Evolutionary conservation across 2,888 invertebrate genomes (phyloP).

Genomic region (Lasioglossum calceatum): DNA sequence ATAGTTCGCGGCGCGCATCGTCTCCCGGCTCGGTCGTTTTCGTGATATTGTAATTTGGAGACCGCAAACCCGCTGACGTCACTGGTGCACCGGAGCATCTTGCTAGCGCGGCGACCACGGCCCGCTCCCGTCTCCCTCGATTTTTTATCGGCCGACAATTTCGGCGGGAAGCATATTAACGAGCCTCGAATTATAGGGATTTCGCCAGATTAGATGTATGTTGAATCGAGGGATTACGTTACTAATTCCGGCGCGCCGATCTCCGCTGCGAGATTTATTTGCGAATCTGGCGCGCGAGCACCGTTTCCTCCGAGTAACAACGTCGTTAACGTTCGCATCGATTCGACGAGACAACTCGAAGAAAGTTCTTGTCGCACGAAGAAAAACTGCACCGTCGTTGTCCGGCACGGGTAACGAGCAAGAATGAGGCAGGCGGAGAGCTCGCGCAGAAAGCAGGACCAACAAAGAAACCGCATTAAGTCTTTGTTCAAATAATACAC

Average conservation of each 20-base stretch:
- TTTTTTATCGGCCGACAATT: constrained; percentile 56
- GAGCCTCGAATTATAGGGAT: constrained; percentile 76
- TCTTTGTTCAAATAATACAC: constrained; percentile 59
- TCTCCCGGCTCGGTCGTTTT: constrained; percentile 70
- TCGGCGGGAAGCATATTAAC: constrained; percentile 74
- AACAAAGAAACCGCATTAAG: constrained; percentile 44
- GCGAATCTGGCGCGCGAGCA: background rate
- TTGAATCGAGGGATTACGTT: constrained; percentile 73
- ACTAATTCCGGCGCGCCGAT: constrained; percentile 64
- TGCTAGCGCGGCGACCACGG: constrained; percentile 68
- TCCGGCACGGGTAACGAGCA: constrained; percentile 21
- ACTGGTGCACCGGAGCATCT: constrained; percentile 73
- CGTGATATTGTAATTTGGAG: constrained; percentile 81
- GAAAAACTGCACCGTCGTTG: background rate
- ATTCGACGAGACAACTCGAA: background rate
- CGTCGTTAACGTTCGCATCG: background rate
- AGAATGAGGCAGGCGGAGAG: background rate
- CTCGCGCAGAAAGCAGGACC: background rate
- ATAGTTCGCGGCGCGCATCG: constrained; percentile 29
- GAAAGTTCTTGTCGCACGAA: background rate
- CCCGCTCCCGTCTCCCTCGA: constrained; percentile 22
- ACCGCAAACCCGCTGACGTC: constrained; percentile 78
- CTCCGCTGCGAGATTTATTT: constrained; percentile 64
- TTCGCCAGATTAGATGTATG: constrained; percentile 69
- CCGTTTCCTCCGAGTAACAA: background rate